These are phyloP conservation scores for Aphidoletes aphidimyza DNA, from an alignment of 2,888 invertebrate species.

Conservation along the genomic window DNA sequence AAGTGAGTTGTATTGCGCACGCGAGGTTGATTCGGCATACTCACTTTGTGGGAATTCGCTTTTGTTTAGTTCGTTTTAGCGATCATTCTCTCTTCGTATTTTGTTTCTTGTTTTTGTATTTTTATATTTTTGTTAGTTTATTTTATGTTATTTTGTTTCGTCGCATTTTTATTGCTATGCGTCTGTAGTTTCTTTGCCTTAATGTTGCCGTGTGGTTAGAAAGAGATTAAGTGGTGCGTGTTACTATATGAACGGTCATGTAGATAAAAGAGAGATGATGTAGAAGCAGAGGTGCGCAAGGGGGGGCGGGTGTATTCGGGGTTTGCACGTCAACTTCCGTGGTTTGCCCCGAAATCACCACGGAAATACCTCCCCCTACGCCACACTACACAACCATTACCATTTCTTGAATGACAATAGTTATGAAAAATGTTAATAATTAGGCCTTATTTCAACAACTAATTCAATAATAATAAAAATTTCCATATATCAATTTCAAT, in stretches of 20 bases:
- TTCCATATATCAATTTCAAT: no score
- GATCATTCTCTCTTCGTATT: not conserved
- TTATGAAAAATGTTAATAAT: no score
- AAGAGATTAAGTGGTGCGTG: slow-evolving; percentile 35
- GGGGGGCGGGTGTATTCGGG: no score
- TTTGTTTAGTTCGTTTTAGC: not conserved
- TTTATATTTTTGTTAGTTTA: not conserved
- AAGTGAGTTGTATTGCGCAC: slow-evolving; percentile 34
- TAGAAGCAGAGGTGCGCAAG: no score
- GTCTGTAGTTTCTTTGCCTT: not conserved
- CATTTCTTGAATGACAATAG: no score
- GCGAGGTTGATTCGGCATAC: slow-evolving; percentile 12
- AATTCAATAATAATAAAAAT: no score
- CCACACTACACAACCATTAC: no score
- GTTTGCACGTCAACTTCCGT: no score
- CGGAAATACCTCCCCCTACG: no score
- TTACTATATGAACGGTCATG: slow-evolving; percentile 22
- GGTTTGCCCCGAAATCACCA: no score
- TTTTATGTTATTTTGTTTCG: not conserved
- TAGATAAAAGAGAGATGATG: slow-evolving; percentile 11
- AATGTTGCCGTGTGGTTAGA: not conserved
- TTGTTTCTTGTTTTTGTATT: not conserved
- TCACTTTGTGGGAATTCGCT: slow-evolving; percentile 38
- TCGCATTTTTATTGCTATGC: not conserved
- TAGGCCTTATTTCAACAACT: no score